Evolutionary conservation across 2,113 vertebrate genomes (phyloP), one percentile per base, ranked within the genome.

Genomic region (Bombycilla garrulus): DNA sequence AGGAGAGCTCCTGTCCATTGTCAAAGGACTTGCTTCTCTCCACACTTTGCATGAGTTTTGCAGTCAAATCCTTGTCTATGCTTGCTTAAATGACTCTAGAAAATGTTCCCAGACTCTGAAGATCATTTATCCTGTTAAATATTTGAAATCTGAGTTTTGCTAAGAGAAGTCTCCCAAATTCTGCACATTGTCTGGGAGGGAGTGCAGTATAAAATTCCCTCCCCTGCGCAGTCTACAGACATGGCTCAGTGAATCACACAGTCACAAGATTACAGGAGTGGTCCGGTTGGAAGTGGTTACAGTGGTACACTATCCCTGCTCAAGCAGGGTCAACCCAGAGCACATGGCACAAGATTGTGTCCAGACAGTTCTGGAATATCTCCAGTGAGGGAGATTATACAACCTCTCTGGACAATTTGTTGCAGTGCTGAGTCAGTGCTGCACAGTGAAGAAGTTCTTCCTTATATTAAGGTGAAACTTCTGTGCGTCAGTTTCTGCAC

Each of bases 11-110:
- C 62, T 44, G 7, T 50, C 26, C 12, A 12, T 58, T 91, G 44
- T 2, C 42, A 56, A 69, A 60, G 19, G 5, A 51, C 22, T 38
- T 64, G 54, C 6, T 74, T 82, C 17, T 17, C 31, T 57, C 10
- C 25, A 48, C 0, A 3, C 1, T 11, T 28, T 38, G 14, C 29
- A 26, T 24, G 29, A 64, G 3, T 6, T 29, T 72, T 1, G 0
- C 29, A 70, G 69, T 13, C 10, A 67, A 87, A 61, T 36, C 0
- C 0, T 45, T 54, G 23, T n/a, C 20, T 23, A 53, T 48, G 15
- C 15, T 40, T 57, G 2, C 10, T 65, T 84, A 77, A 83, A 62
- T 19, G 8, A 11, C 25, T 40, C 22, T 33, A 50, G 13, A 45
- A 84, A 70, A 5, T 20, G 2, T 73, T 66, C 8, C 28, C 42